A percentile compares a stretch with the other conserved stretches of the same genome.
Conservation (phyloP, 2,888 invertebrate species). For the Troides aeacus region DNA sequence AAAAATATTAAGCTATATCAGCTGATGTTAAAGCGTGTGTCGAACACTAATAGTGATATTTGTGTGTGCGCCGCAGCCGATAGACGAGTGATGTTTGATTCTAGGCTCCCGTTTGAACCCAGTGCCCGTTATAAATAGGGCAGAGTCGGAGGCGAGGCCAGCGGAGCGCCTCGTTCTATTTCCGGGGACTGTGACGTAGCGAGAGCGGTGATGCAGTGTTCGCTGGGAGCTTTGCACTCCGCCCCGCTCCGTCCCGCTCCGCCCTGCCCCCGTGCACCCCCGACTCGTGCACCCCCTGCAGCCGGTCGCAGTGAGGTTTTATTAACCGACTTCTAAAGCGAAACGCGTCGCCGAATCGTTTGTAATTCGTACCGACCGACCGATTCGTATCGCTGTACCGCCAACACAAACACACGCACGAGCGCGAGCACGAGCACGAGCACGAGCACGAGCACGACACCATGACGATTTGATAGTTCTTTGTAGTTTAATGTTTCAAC, state of each 20-base stretch:
- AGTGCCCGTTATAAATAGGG: constrained; percentile 32
- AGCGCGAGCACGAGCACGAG: too few relatives aligned
- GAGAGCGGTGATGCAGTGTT: constrained; percentile 29
- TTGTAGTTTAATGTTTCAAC: too few relatives aligned
- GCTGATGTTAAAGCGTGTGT: too few relatives aligned
- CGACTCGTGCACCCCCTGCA: not conserved
- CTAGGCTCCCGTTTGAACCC: constrained; percentile 16
- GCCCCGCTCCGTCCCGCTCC: too few relatives aligned
- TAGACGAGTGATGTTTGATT: constrained; percentile 8
- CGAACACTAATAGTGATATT: too few relatives aligned
- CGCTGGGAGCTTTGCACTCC: constrained; percentile 6
- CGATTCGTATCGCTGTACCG: too few relatives aligned
- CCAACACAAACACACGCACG: too few relatives aligned
- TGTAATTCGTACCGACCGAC: too few relatives aligned
- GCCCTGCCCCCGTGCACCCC: too few relatives aligned
- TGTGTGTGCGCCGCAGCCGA: not conserved
- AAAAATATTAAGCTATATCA: too few relatives aligned
- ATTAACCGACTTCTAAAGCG: not conserved
- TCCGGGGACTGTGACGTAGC: constrained; percentile 33
- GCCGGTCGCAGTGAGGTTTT: not conserved
- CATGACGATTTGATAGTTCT: too few relatives aligned
- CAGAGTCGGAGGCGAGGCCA: constrained; percentile 33
- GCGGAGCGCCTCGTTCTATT: constrained; percentile 28
- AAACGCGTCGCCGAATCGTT: not conserved
- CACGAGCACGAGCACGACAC: too few relatives aligned